Evolutionary conservation across 2,797 vertebrate genomes (phyloP).

Genomic region (Gambusia yucatana): DNA sequence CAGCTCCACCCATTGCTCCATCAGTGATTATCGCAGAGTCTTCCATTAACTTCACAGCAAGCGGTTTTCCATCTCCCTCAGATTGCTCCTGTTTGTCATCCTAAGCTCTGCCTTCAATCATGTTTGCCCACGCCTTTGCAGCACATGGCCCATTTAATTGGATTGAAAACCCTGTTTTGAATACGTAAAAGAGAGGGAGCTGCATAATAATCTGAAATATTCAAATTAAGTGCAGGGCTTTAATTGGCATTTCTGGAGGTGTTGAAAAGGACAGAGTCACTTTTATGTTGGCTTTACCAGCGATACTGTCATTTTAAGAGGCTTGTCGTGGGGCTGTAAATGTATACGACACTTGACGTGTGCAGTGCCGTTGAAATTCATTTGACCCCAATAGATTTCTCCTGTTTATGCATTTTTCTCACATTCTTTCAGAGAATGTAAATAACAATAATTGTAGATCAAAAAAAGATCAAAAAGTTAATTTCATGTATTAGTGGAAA

Average conservation of each 20-base stretch:
- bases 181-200: conserved; percentile 74
- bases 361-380: background rate
- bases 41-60: conserved; percentile 81
- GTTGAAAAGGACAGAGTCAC: conserved; percentile 50
- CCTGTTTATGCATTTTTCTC: background rate
- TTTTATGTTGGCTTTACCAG: conserved; percentile 37
- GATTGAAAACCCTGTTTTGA: conserved; percentile 78
- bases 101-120: conserved; percentile 80
- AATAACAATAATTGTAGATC: background rate
- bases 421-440: background rate
- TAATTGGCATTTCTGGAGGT: conserved; percentile 75
- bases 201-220: conserved; percentile 80
- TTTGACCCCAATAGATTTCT: background rate
- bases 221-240: conserved; percentile 76
- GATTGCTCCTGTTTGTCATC: conserved; percentile 83
- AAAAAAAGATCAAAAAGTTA: background rate
- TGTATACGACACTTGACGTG: background rate
- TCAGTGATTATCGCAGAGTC: conserved; percentile 76
- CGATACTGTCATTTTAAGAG: conserved; percentile 32
- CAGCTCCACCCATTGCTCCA: conserved; percentile 58
- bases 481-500: background rate
- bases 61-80: conserved; percentile 72
- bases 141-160: conserved; percentile 82
- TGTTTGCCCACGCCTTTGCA: conserved; percentile 82
- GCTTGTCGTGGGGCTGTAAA: conserved; percentile 17